Conservation (phyloP, 2,888 invertebrate genomes). For the Cepaea hortensis region DNA sequence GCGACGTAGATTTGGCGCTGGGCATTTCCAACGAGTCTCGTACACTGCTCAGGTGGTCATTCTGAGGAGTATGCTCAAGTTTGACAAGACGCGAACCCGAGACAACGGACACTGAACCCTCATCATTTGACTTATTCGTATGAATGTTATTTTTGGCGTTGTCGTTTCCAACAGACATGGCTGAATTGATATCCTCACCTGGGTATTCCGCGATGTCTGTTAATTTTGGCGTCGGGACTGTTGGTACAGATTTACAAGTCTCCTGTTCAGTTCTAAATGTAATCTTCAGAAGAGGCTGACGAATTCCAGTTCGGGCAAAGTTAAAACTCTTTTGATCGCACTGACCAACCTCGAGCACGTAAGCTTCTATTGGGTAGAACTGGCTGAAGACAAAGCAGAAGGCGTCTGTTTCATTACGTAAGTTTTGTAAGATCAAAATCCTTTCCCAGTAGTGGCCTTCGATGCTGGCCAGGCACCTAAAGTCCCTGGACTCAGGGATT, state of each 20-base stretch:
- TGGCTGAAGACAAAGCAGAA: conserved; percentile 63
- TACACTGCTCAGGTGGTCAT: not conserved
- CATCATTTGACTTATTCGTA: not conserved
- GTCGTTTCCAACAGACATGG: conserved; percentile 21
- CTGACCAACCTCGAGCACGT: conserved; percentile 59
- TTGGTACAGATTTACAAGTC: conserved; percentile 58
- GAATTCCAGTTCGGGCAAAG: conserved; percentile 57
- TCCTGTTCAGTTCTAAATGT: conserved; percentile 53
- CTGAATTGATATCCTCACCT: not conserved
- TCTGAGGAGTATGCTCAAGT: not conserved
- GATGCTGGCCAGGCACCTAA: conserved; percentile 62
- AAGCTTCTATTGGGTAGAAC: conserved; percentile 55
- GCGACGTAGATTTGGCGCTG: conserved; percentile 26
- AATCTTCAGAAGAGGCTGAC: conserved; percentile 57
- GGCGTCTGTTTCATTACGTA: conserved; percentile 54
- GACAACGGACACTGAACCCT: conserved; percentile 9
- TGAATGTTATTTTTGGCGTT: not conserved
- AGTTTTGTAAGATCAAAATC: conserved; percentile 63
- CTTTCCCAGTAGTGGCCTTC: conserved; percentile 66
- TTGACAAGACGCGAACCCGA: conserved; percentile 21
- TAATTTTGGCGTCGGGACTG: conserved; percentile 46
- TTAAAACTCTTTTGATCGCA: conserved; percentile 64
- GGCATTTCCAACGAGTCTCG: not conserved
- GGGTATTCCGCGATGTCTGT: not conserved
- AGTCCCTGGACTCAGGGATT: conserved; percentile 50